Evolutionary conservation across 2,113 vertebrate species (phyloP), one percentile per base, ranked within the genome.

Genomic region (Marmota monax): DNA sequence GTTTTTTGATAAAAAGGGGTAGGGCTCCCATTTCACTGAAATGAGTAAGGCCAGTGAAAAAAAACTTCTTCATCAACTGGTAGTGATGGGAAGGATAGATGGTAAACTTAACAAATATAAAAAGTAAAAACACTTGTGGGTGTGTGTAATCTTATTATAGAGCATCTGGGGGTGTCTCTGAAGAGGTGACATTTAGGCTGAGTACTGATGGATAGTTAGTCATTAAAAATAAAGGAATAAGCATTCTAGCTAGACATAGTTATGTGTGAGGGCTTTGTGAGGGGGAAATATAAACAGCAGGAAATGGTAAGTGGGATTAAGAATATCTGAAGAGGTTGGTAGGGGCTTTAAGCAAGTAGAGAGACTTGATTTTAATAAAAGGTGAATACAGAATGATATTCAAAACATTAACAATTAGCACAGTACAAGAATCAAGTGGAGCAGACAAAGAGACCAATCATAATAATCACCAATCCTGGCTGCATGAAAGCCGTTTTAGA

Each of bases 381-480:
- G n/a, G 18, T 79, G 34, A 73, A 32, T 69, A 90, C 8, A 51
- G 13, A 23, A 22, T 92, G 69, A 90, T 72, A 77, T 6, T 87
- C 32, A 95, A 92, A 76, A 61, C 78, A 95, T 48, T 25, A 92
- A 48, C 70, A 42, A 74, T 14, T 39, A 94, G 85, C 65, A 85
- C 8, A 83, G 56, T 8, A 84, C 25, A 45, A 56, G 27, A 93
- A 79, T 79, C 63, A 48, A 53, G 56, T 85, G 11, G 20, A 84
- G 51, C 65, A 72, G 25, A 65, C 27, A 42, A 78, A 88, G 0
- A 53, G 67, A 74, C 32, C 48, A 80, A 80, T 42, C 23, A 63
- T n/a, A 87, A 85, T 23, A 61, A 53, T 37, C 32, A 89, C 39
- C 74, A 78, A 42, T 23, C 10, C 72, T 85, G 20, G 37, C 22